Evolutionary conservation across 2,888 invertebrate genomes (phyloP).

Genomic region (Vandiemenella viatica): DNA sequence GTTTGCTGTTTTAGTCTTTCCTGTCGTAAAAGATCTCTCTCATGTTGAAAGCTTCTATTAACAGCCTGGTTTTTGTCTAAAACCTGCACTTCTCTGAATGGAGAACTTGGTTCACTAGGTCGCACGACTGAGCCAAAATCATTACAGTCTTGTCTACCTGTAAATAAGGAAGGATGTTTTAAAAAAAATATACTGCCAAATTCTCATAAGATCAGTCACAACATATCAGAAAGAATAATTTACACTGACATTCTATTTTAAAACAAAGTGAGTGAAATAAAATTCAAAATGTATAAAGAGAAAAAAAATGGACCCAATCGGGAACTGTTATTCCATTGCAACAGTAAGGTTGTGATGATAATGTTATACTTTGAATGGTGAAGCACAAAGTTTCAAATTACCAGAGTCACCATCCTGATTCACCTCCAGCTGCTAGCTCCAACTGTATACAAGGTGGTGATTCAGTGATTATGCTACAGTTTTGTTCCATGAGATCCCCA

Average conservation of each 20-base stretch:
- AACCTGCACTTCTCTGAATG: not conserved
- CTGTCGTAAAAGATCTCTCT: slow-evolving; percentile 1
- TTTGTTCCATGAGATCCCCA: too few species aligned
- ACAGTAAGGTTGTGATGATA: too few species aligned
- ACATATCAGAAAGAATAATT: too few species aligned
- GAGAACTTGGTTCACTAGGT: not conserved
- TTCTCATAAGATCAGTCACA: too few species aligned
- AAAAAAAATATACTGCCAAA: not conserved
- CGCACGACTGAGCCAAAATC: not conserved
- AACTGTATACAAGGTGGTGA: too few species aligned
- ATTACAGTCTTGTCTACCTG: not conserved
- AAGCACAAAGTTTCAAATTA: too few species aligned
- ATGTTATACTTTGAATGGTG: too few species aligned
- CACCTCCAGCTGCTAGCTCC: too few species aligned
- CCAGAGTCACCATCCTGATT: too few species aligned
- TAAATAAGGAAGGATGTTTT: not conserved
- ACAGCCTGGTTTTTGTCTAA: not conserved
- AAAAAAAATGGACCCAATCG: not conserved
- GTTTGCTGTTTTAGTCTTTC: not conserved
- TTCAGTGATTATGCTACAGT: too few species aligned
- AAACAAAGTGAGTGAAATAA: not conserved
- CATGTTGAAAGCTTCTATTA: not conserved
- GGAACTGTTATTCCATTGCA: not conserved
- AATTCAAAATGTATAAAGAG: not conserved
- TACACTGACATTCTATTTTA: too few species aligned